Evolutionary conservation across 2,113 vertebrate genomes (phyloP), one percentile per base, ranked within the genome.

Genomic region (Galemys pyrenaicus): DNA sequence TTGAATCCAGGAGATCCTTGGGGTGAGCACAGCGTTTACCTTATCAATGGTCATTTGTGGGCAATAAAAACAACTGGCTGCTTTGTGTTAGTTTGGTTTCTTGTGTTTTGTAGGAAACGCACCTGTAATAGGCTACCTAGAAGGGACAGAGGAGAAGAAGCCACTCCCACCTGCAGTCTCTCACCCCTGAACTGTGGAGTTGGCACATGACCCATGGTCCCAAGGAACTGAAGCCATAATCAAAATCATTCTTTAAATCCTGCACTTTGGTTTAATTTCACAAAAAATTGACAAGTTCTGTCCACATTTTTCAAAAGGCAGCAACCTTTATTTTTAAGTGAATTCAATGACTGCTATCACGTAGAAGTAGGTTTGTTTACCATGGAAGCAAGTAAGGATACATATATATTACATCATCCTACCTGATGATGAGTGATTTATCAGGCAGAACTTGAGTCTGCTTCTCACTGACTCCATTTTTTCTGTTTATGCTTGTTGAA

Each of bases 401-500:
- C 91, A 97, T 96, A 93, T 56, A 92, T n/a, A 77, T 87, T 58
- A 94, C 95, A 92, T 96, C 83, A 84, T 97, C 96, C 97, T 97
- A 96, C 97, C 97, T 94, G 95, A 97, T 94, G 97, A 97, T 97
- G 96, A 97, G 97, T 97, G 97, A 98, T 98, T 97, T 97, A 97
- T 97, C 96, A 97, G 97, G 96, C 97, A 97, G 96, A 97, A 97
- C 3, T 51, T 97, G 98, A 97, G 95, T 98, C 94, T 97, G 92
- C 83, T 98, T 73, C 94, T 96, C 92, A 94, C 97, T 41, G 77
- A 97, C 90, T 95, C 95, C 96, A 98, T 98, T 98, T 98, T n/a
- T 97, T 92, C 96, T 98, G 97, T 98, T 98, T 98, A 98, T 95
- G 96, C 97, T 98, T 97, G 97, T 97, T 97, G 98, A 98, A 97